Evolutionary conservation across 1,140 invertebrate genomes (phyloP).

Genomic region (Ephestia elutella): DNA sequence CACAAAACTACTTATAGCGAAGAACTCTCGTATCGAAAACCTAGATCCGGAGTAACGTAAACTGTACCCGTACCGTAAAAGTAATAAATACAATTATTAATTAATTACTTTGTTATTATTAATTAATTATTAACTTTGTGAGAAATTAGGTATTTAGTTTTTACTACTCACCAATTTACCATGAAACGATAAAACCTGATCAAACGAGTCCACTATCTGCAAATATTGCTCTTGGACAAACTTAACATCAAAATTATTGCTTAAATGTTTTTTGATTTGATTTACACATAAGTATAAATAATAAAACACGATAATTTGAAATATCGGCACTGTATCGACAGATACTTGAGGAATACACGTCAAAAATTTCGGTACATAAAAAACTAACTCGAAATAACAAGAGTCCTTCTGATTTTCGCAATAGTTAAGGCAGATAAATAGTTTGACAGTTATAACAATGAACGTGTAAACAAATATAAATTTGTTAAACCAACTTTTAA

Average conservation of each 20-base stretch:
- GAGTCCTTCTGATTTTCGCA: neutral
- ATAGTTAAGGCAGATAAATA: neutral
- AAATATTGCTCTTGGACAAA: neutral
- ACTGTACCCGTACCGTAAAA: no score
- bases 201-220: neutral
- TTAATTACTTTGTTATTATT: no score
- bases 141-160: no score
- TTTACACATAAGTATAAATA: neutral
- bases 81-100: no score
- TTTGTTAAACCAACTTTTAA: neutral
- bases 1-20: no score
- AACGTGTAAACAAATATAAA: neutral
- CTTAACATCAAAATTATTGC: neutral
- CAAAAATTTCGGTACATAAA: neutral
- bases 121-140: no score
- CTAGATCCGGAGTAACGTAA: no score
- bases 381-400: neutral
- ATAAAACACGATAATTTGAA: neutral
- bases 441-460: neutral
- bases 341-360: neutral
- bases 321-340: neutral
- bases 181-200: neutral
- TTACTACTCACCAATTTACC: neutral
- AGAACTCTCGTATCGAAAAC: no score
- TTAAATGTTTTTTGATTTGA: neutral